Evolutionary conservation across 2,888 invertebrate species (phyloP).

Genomic region (Ashinkailepas kermadecensis): DNA sequence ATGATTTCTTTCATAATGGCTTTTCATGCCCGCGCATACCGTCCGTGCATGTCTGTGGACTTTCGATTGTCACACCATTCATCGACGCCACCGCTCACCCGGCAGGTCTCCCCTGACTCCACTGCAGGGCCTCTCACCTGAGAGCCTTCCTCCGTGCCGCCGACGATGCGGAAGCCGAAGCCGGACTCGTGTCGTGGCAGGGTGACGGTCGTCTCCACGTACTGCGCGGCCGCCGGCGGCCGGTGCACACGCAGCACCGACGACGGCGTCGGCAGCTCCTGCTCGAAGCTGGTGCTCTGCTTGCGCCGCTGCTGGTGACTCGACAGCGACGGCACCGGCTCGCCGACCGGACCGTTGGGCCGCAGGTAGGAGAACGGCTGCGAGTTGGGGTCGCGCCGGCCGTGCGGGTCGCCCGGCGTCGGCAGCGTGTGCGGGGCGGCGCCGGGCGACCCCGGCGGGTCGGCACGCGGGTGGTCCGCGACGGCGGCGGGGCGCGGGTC

Average conservation of each 20-base stretch:
- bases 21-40: no score
- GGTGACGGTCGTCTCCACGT: constrained; percentile 65
- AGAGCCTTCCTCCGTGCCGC: constrained; percentile 94
- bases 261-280: constrained; percentile 24
- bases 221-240: constrained; percentile 34
- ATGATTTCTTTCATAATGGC: no score
- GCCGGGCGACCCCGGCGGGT: no score
- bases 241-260: constrained; percentile 2
- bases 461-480: not conserved
- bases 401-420: no score
- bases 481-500: not conserved
- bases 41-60: no score
- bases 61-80: no score
- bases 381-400: not conserved
- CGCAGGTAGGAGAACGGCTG: not conserved
- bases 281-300: constrained; percentile 51
- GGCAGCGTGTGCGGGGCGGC: no score
- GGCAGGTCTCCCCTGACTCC: no score
- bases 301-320: constrained; percentile 69
- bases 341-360: constrained; percentile 42
- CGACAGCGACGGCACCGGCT: constrained; percentile 61
- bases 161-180: constrained; percentile 96
- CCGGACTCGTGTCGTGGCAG: constrained; percentile 84
- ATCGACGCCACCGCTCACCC: no score
- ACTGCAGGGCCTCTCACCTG: constrained; percentile 53